phyloP scores from a whole-genome alignment of 2,113 vertebrate species.

The Halichoerus grypus region DNA sequence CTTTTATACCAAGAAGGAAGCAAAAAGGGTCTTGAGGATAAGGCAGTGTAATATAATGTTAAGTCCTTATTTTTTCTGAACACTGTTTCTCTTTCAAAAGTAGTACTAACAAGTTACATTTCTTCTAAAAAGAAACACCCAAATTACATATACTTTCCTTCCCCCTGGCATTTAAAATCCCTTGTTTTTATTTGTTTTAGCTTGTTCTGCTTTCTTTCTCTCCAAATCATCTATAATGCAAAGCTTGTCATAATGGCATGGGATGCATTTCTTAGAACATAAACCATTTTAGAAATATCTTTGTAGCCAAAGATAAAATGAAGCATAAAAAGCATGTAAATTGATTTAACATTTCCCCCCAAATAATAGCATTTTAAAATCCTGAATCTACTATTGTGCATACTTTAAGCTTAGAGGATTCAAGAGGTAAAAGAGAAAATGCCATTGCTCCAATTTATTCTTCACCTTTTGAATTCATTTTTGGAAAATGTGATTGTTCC shows the following conservation, averaged over 20 bases:
- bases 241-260: neutral
- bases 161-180: neutral
- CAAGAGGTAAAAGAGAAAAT: slow-evolving; percentile 41
- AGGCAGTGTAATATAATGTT: neutral
- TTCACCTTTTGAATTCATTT: neutral
- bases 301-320: slow-evolving; percentile 44
- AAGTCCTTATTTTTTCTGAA: neutral
- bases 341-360: neutral
- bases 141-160: neutral
- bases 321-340: neutral
- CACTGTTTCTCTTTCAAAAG: slow-evolving; percentile 21
- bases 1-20: neutral
- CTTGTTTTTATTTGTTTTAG: slow-evolving; percentile 28
- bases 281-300: slow-evolving; percentile 48
- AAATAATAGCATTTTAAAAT: slow-evolving; percentile 39
- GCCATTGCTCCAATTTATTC: neutral
- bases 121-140: slow-evolving; percentile 7
- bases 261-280: neutral
- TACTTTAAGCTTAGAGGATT: neutral
- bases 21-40: neutral
- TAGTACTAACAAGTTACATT: neutral
- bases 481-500: neutral
- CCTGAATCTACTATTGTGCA: neutral
- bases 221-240: slow-evolving; percentile 1
- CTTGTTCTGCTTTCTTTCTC: neutral